Evolutionary conservation across 2,888 invertebrate genomes (phyloP).

Genomic region (Leucozona laternaria): DNA sequence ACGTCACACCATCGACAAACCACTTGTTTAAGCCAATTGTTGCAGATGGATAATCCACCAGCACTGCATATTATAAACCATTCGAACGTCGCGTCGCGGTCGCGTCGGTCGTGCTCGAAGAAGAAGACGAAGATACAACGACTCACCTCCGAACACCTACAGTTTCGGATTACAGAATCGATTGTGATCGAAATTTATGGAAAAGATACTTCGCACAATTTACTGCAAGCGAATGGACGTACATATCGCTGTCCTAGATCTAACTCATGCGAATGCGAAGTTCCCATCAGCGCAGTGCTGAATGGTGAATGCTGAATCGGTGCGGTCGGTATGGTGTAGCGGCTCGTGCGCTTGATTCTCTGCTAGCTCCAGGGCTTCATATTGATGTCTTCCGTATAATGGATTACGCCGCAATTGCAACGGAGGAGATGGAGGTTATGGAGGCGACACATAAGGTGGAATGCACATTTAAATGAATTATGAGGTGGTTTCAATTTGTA

Average conservation of each 20-base stretch:
- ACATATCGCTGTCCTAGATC: conserved; percentile 65
- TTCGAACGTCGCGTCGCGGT: neutral
- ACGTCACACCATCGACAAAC: conserved; percentile 33
- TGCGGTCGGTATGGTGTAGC: conserved; percentile 27
- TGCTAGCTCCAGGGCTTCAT: conserved; percentile 39
- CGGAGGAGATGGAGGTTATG: conserved; percentile 17
- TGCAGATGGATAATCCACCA: conserved; percentile 56
- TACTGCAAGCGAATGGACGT: conserved; percentile 25
- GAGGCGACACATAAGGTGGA: conserved; percentile 39
- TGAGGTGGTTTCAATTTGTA: conserved; percentile 52
- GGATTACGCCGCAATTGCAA: conserved; percentile 20
- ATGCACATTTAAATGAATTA: conserved; percentile 55
- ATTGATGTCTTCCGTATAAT: conserved; percentile 41
- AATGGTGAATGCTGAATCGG: neutral
- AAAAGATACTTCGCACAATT: conserved; percentile 60
- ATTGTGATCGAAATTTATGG: conserved; percentile 71
- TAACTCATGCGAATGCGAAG: conserved; percentile 55
- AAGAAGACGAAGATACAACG: conserved; percentile 6
- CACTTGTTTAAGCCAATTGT: conserved; percentile 65
- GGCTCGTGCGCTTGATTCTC: conserved; percentile 43
- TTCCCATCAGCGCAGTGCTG: neutral
- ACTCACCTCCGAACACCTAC: conserved; percentile 49
- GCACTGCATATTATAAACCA: conserved; percentile 27
- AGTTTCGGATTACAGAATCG: conserved; percentile 55
- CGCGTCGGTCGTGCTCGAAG: neutral